Conservation (phyloP, 2,113 vertebrate species). For the Triplophysa tibetana region DNA sequence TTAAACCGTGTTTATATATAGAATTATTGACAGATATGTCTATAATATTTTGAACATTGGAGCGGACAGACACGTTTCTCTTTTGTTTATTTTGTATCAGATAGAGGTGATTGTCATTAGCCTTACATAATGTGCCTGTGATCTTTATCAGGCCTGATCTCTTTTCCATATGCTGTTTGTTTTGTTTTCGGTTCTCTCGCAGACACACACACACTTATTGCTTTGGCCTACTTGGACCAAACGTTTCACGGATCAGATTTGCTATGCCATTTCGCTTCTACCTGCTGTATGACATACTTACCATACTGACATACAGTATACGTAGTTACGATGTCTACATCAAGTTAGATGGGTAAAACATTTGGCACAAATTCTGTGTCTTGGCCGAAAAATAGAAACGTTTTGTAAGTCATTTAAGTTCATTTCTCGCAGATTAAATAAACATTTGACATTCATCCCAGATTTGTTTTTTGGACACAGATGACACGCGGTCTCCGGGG, state of each 20-base stretch:
- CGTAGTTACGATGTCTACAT: too few species aligned
- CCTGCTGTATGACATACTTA: not conserved
- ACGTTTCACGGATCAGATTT: constrained; percentile 1
- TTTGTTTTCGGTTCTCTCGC: constrained; percentile 44
- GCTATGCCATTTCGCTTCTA: not conserved
- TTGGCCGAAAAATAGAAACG: not conserved
- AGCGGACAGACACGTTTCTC: constrained; percentile 30
- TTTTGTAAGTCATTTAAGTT: not conserved
- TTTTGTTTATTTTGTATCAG: constrained; percentile 54
- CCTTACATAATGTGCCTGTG: constrained; percentile 65
- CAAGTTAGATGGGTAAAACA: not conserved
- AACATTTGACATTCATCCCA: constrained; percentile 13
- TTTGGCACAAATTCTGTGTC: not conserved
- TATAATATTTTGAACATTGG: not conserved
- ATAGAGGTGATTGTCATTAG: constrained; percentile 64
- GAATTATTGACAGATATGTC: not conserved
- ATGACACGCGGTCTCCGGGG: constrained; percentile 5
- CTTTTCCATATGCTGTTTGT: constrained; percentile 64
- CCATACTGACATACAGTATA: not conserved
- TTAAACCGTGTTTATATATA: not conserved
- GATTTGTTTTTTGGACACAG: constrained; percentile 25
- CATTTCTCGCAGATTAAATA: not conserved
- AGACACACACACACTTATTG: constrained; percentile 36
- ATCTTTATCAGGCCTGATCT: constrained; percentile 68
- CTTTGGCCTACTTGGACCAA: constrained; percentile 27